A percentile compares a stretch with the other conserved stretches of the same genome.
Conservation (phyloP, 1,140 invertebrate species). For the Meloidogyne hapla region DNA sequence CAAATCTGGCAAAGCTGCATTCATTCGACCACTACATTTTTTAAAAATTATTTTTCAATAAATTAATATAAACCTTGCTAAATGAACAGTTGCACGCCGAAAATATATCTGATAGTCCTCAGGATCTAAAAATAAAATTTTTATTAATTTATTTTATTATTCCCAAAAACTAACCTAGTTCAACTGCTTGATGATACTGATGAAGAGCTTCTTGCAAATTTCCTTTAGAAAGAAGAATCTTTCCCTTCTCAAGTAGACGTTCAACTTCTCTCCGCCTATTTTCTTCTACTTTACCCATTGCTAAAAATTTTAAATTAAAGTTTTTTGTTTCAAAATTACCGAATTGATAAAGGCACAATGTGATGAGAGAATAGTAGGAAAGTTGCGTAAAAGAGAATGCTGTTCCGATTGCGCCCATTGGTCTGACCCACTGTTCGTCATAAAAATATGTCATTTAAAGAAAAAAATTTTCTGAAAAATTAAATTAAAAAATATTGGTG, state of each 20-base stretch:
- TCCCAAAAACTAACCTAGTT: constrained; percentile 64
- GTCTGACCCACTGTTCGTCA: constrained; percentile 17
- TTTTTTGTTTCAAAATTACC: constrained; percentile 10
- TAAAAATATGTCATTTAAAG: constrained; percentile 12
- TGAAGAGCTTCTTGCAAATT: constrained; percentile 91
- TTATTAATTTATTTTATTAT: neutral
- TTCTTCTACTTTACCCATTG: constrained; percentile 26
- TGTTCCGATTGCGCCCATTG: constrained; percentile 15
- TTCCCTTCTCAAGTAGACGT: constrained; percentile 48
- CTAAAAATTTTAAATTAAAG: constrained; percentile 9
- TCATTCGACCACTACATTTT: constrained; percentile 76
- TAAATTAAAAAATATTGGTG: neutral
- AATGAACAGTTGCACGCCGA: constrained; percentile 78
- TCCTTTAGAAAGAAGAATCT: constrained; percentile 67
- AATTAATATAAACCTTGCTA: constrained; percentile 5
- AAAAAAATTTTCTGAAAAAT: neutral
- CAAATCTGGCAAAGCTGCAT: constrained; percentile 88
- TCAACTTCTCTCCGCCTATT: constrained; percentile 44
- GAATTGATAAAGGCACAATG: constrained; percentile 21
- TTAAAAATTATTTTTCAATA: neutral
- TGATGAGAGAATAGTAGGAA: constrained; percentile 19
- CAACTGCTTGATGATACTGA: constrained; percentile 96
- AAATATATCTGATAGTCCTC: constrained; percentile 86
- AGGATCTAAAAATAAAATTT: constrained; percentile 74
- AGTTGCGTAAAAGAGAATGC: constrained; percentile 18